phyloP scores from a whole-genome alignment of 2,113 vertebrate species.

The Verasper variegatus region DNA sequence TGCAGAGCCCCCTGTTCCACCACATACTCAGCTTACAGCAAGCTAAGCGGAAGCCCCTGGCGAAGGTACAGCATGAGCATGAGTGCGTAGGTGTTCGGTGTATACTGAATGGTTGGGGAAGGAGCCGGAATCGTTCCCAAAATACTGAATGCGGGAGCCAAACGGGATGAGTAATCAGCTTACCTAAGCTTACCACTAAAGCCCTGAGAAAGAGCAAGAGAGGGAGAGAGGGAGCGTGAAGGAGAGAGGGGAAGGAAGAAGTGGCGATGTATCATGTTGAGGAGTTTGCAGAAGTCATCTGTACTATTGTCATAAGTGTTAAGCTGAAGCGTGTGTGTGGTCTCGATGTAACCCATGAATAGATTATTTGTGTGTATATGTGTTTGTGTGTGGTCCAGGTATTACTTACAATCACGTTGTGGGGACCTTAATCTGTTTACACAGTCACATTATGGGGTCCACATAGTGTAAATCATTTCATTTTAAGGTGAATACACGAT shows the following conservation, averaged over 20 bases:
- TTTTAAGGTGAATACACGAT: no score
- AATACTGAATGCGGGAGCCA: conserved; percentile 75
- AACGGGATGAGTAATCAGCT: conserved; percentile 82
- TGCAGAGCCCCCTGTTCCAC: conserved; percentile 95
- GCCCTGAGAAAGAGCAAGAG: conserved; percentile 60
- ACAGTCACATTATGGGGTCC: no score
- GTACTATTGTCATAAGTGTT: conserved; percentile 40
- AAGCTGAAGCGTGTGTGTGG: background rate
- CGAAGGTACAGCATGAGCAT: conserved; percentile 77
- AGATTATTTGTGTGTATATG: background rate
- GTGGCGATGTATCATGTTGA: conserved; percentile 34
- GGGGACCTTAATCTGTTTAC: background rate
- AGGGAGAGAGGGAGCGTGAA: background rate
- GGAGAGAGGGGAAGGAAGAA: conserved; percentile 18
- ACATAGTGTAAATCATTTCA: no score
- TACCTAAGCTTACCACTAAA: conserved; percentile 80
- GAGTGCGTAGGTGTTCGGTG: conserved; percentile 52
- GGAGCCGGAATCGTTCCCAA: conserved; percentile 68
- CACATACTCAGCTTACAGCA: conserved; percentile 93
- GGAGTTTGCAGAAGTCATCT: conserved; percentile 51
- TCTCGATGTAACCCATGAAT: background rate
- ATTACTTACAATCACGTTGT: background rate
- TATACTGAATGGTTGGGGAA: conserved; percentile 57
- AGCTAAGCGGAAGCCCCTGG: conserved; percentile 82
- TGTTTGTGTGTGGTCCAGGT: background rate